Evolutionary conservation across 2,888 invertebrate species (phyloP).

Genomic region (Empis livida): DNA sequence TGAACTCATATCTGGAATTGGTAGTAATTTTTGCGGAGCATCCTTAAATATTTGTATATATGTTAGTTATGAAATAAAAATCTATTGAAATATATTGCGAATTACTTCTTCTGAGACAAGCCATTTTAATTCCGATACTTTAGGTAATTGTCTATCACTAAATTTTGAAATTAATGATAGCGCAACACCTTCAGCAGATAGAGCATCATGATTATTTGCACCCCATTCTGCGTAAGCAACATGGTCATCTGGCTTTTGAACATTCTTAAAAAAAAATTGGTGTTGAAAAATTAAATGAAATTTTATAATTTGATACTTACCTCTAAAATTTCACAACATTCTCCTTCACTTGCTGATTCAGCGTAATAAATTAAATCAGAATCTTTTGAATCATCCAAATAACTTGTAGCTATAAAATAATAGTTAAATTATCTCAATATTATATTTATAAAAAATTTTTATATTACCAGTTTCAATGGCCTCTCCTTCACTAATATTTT

Average conservation of each 20-base stretch:
- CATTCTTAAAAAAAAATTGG: neutral
- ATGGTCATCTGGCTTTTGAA: conserved; percentile 15
- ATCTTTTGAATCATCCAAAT: neutral
- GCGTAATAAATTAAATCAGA: neutral
- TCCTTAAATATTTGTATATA: conserved; percentile 35
- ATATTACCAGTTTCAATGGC: neutral
- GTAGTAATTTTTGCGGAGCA: conserved; percentile 62
- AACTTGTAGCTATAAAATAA: neutral
- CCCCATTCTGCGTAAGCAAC: conserved; percentile 26
- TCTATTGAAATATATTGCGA: conserved; percentile 5
- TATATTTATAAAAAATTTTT: neutral
- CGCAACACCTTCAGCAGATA: conserved; percentile 69
- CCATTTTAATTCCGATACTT: conserved; percentile 68
- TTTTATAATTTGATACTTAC: neutral
- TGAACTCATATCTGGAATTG: conserved; percentile 50
- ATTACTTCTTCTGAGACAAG: conserved; percentile 50
- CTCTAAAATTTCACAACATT: neutral
- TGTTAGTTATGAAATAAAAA: neutral
- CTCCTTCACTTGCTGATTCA: neutral
- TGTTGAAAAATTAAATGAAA: neutral
- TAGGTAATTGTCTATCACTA: conserved; percentile 59
- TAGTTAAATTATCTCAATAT: neutral
- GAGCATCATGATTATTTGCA: conserved; percentile 34
- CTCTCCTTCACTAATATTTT: conserved; percentile 3
- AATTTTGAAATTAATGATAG: conserved; percentile 62